Percentiles rank a stretch among this genome's conserved stretches.
phyloP scores from a whole-genome alignment of 2,113 vertebrate genomes.

The Notarius lentiginosus region DNA sequence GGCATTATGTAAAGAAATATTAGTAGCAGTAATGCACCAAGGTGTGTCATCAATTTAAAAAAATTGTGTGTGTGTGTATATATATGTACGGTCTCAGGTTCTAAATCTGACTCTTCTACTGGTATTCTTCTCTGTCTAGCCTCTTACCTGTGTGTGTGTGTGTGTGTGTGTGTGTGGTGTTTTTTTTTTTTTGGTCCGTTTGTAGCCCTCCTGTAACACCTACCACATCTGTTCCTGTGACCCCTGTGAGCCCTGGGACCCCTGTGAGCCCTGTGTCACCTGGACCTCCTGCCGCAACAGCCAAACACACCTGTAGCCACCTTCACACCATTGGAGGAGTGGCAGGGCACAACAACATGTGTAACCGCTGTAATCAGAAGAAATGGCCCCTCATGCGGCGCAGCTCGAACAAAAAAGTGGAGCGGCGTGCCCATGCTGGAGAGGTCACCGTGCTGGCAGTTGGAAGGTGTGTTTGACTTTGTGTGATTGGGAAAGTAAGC shows the following conservation, averaged over 20 bases:
- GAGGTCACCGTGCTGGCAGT: constrained; percentile 92
- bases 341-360: constrained; percentile 78
- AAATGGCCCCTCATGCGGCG: constrained; percentile 86
- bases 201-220: constrained; percentile 79
- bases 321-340: constrained; percentile 88
- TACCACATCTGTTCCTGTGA: constrained; percentile 69
- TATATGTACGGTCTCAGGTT: not conserved
- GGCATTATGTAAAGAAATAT: not conserved
- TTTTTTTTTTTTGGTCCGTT: constrained; percentile 20
- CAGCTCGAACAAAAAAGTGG: constrained; percentile 66
- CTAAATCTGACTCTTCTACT: not conserved
- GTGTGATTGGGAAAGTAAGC: not conserved
- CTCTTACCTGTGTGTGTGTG: too few relatives aligned
- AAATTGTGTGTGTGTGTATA: too few relatives aligned
- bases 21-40: not conserved
- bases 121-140: not conserved
- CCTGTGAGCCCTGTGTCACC: constrained; percentile 67
- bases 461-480: constrained; percentile 79
- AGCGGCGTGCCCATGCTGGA: constrained; percentile 70
- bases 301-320: constrained; percentile 87
- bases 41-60: not conserved
- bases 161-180: too few relatives aligned
- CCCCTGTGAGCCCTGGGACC: constrained; percentile 72
- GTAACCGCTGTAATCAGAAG: constrained; percentile 88
- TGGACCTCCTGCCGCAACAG: constrained; percentile 59